Conservation (phyloP, 2,113 vertebrate species). For the Daubentonia madagascariensis region DNA sequence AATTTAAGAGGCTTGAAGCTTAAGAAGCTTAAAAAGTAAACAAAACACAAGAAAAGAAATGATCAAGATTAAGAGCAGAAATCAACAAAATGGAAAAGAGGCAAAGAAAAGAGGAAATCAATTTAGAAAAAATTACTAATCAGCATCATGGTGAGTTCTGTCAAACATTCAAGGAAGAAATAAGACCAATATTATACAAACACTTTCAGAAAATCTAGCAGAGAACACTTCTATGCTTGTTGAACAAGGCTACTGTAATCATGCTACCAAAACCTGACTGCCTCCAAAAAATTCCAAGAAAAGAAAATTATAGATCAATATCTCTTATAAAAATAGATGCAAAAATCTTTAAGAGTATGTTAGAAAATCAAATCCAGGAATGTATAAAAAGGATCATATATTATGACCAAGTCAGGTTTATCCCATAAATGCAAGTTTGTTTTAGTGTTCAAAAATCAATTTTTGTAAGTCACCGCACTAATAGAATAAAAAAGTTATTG, state of each 20-base stretch:
- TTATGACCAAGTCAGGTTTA: not conserved
- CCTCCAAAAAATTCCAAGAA: not conserved
- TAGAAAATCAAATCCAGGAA: not conserved
- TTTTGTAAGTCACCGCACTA: not conserved
- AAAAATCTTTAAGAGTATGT: not conserved
- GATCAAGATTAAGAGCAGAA: not conserved
- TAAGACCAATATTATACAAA: not conserved
- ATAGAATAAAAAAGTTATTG: not conserved
- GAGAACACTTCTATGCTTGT: not conserved
- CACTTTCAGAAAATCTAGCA: not conserved
- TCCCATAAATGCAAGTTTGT: not conserved
- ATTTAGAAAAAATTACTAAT: not conserved
- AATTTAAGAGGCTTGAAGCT: not conserved
- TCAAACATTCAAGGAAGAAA: not conserved
- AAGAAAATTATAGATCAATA: not conserved
- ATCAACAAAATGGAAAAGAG: not conserved
- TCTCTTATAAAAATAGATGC: not conserved
- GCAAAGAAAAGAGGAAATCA: not conserved
- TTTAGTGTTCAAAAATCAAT: constrained; percentile 13
- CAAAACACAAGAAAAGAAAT: not conserved
- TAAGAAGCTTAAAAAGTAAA: not conserved
- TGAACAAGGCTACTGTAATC: not conserved
- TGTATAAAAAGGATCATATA: not conserved
- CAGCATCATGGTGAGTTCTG: not conserved
- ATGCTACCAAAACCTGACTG: not conserved